Evolutionary conservation across 2,888 invertebrate genomes (phyloP), one percentile per base, ranked within the genome.

Genomic region (Trissonchulus latispiculum): DNA sequence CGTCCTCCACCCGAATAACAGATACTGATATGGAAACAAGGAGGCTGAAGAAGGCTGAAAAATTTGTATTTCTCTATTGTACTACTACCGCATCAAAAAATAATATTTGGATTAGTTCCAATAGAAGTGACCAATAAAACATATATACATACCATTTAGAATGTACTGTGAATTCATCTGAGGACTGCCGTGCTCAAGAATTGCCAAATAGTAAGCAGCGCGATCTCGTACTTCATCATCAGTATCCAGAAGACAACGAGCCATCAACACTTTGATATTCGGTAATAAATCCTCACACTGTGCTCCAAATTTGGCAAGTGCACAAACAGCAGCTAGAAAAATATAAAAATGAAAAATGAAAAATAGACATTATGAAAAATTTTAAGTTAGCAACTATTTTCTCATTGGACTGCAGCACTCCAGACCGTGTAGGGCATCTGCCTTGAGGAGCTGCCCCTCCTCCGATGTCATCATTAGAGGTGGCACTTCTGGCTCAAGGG

Each of bases 211-310:
- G 84, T 95, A 96, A 0, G 97, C 94, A 15, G 99, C 97, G 62
- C 99, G 87, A 85, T 99, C 99, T 37, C 99, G 88, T 0, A 99
- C 96, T 86, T 99, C 99, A 84, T 99, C 99, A 83, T 99, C 99
- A 0, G 92, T 91, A 83, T 99, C 99, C 86, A 97, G 88, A 83
- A 94, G 91, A 80, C 95, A 95, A 8, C 95, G 89, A 0, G 90
- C 89, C 2, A 93, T 85, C 64, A 76, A 36, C 2, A 93, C 90
- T 72, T 89, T 86, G 73, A 99, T 91, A 81, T 95, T 95, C 15
- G 89, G 90, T 72, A 93, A 85, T 67, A 97, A 86, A 78, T 91
- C 90, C 0, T 93, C 93, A 83, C 95, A 93, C 73, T 92, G 90
- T 0, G 97, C 97, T 0, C 97, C 99, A 83, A 99, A 99, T 83